These are phyloP conservation scores for Melanotus villosus DNA, from an alignment of 2,888 invertebrate species.

Conservation along the genomic window DNA sequence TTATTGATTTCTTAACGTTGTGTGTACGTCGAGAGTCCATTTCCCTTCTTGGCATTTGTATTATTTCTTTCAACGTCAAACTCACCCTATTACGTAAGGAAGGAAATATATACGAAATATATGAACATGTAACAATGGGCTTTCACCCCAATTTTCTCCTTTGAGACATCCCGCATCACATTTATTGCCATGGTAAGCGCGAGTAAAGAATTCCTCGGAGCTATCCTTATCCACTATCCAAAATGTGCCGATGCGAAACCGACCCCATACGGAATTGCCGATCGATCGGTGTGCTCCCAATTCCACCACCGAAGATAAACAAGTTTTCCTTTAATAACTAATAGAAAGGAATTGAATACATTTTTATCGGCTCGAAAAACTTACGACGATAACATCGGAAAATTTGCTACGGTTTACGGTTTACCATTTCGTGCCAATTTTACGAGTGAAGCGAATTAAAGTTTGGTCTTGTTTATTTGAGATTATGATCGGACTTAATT, in stretches of 20 bases:
- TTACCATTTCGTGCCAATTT: neutral
- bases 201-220: conserved; percentile 27
- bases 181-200: conserved; percentile 31
- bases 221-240: conserved; percentile 14
- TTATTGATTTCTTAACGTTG: conserved; percentile 1
- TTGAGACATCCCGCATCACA: conserved; percentile 37
- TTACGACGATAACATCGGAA: no score
- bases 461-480: neutral
- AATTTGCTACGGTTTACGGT: no score
- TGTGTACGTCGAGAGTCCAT: neutral
- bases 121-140: conserved; percentile 35
- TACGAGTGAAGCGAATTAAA: conserved; percentile 3
- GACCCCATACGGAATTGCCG: neutral
- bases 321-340: neutral
- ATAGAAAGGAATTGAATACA: neutral
- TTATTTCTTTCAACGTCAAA: conserved; percentile 11
- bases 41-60: conserved; percentile 13
- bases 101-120: conserved; percentile 19
- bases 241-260: conserved; percentile 16
- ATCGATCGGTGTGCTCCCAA: neutral
- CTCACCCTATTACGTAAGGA: conserved; percentile 11
- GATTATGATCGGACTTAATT: conserved; percentile 16
- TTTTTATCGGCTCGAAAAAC: neutral
- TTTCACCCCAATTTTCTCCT: conserved; percentile 35
- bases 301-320: conserved; percentile 1